Percentiles rank a stretch among this genome's conserved stretches.
phyloP scores from a whole-genome alignment of 2,113 vertebrate genomes.

The Isurus oxyrinchus region DNA sequence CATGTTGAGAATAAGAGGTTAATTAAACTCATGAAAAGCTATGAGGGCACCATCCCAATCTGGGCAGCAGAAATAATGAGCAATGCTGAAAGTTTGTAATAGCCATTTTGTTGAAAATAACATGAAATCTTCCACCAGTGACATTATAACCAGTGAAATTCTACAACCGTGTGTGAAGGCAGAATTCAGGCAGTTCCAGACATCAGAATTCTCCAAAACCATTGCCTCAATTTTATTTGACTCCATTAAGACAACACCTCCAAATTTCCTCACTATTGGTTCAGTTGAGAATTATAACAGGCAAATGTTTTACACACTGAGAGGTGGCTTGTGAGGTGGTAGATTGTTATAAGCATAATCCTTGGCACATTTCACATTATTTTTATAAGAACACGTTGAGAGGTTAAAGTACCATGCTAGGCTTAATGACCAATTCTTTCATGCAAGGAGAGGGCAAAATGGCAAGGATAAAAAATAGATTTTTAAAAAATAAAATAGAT shows the following conservation, averaged over 20 bases:
- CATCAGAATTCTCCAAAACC: neutral
- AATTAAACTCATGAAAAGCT: neutral
- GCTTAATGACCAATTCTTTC: neutral
- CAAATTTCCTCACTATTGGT: neutral
- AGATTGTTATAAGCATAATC: neutral
- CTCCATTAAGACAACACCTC: neutral
- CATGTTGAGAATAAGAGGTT: neutral
- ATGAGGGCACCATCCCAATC: neutral
- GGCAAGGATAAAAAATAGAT: neutral
- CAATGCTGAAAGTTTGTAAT: neutral
- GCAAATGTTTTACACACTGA: neutral
- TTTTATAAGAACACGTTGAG: neutral
- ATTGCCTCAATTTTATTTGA: neutral
- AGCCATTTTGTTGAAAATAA: neutral
- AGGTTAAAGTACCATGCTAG: neutral
- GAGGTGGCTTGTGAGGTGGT: neutral
- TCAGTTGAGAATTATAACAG: neutral
- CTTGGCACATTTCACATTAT: neutral
- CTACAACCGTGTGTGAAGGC: neutral
- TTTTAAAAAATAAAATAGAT: neutral
- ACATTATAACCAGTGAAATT: neutral
- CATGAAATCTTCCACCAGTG: neutral
- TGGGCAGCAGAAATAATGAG: neutral
- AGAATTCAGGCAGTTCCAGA: neutral
- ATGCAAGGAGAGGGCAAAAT: neutral